A percentile compares a stretch with the other conserved stretches of the same genome.
Conservation (phyloP, 2,113 vertebrate species). For the Tragelaphus scriptus region DNA sequence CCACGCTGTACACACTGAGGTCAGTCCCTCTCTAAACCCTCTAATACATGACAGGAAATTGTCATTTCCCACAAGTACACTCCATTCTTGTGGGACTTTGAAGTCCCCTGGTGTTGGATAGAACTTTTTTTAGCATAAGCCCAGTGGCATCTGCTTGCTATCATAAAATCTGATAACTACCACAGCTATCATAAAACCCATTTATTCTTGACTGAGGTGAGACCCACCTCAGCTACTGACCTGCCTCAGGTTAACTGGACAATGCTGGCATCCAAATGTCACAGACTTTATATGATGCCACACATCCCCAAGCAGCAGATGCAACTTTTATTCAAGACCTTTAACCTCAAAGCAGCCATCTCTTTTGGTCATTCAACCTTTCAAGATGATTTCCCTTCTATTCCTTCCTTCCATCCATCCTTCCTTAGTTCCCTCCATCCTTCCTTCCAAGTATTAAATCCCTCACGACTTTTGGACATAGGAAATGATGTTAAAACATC, state of each 20-base stretch:
- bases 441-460: neutral
- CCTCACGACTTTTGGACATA: neutral
- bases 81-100: neutral
- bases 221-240: neutral
- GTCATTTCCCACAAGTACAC: neutral
- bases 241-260: neutral
- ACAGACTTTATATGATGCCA: neutral
- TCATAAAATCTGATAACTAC: neutral
- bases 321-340: neutral
- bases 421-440: neutral
- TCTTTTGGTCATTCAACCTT: neutral
- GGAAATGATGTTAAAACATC: neutral
- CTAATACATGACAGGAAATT: neutral
- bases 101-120: neutral
- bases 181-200: neutral
- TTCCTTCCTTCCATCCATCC: neutral
- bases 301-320: neutral
- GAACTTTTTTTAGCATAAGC: neutral
- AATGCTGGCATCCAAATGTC: too few relatives aligned
- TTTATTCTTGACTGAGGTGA: neutral
- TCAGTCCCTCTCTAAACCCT: neutral
- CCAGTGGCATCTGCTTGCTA: neutral
- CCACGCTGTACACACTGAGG: rapidly evolving
- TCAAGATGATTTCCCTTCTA: neutral
- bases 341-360: neutral